Base-by-base conservation (phyloP, 2,113 vertebrate genomes). In the Azemiops feae region DNA sequence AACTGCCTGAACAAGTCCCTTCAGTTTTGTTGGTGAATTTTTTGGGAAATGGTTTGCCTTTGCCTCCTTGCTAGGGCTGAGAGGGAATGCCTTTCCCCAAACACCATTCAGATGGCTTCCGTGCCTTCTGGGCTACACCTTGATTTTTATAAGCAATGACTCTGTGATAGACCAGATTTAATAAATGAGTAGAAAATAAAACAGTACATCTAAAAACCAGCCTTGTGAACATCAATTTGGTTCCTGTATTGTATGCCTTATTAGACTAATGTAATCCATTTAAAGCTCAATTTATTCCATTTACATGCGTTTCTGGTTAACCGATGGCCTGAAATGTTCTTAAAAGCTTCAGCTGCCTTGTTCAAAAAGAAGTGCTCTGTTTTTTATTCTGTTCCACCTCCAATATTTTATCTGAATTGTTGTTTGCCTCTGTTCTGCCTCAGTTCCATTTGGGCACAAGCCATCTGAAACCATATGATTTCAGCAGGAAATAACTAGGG, bases 331-430 rank as follows among this genome's bases (percentile, higher is more conserved):
- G 10, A n/a, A 25, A 22, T 52, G 43, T 90, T 55, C 50, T 23
- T 87, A 81, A 89, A 85, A 39, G n/a, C 34, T 88, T 47, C 85
- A 45, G 4, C 27, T 64, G 90, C 30, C 39, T n/a, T 34, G 58
- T 53, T 85, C 57, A 74, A 88, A 53, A 27, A 12, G 39, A 92
- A 91, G 6, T 12, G 47, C 25, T 92, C 87, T 92, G 91, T 30
- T 92, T 92, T 64, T 55, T 50, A 23, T 90, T 43, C 58, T 74
- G 64, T 27, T 54, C 57, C 27, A 39, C 54, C 50, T 64, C 14
- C 53, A 90, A 58, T 53, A 87, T 93, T 91, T 94, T 69, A 91
- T 54, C 91, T 54, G 88, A 57, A 91, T 87, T 93, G 92, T 89
- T 91, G 90, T 91, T 91, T 91, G 52, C 55, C 9, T 91, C 60